Percentiles rank a stretch among this genome's conserved stretches.
These are phyloP conservation scores for Pseudeuparius sepicola DNA, from an alignment of 2,888 invertebrate genomes.

Conservation along the genomic window DNA sequence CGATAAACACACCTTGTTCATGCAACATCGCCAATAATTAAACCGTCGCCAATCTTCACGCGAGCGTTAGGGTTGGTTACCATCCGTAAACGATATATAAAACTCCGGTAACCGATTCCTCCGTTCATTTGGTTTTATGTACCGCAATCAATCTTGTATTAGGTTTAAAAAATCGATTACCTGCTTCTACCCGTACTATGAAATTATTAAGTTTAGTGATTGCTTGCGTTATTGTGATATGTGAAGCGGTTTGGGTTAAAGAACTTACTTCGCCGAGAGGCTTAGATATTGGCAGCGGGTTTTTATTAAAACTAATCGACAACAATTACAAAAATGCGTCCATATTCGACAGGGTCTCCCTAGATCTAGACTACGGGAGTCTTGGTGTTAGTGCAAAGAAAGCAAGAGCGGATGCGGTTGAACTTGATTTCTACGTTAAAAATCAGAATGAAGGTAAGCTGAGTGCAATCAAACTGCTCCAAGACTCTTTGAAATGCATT, in stretches of 20 bases:
- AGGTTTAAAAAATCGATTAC: too few relatives aligned
- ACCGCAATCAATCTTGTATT: too few relatives aligned
- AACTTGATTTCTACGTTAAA: constrained; percentile 28
- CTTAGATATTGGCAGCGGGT: constrained; percentile 28
- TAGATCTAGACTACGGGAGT: constrained; percentile 47
- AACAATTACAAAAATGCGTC: constrained; percentile 31
- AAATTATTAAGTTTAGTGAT: too few relatives aligned
- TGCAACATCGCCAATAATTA: too few relatives aligned
- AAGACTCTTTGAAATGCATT: too few relatives aligned
- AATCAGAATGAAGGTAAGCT: constrained; percentile 28
- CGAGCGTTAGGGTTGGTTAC: constrained; percentile 39
- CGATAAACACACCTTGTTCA: too few relatives aligned
- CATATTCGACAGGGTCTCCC: constrained; percentile 43
- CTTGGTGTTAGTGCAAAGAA: constrained; percentile 45
- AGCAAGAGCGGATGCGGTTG: constrained; percentile 40
- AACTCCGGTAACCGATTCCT: constrained; percentile 19
- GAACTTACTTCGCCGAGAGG: constrained; percentile 29
- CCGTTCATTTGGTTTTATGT: constrained; percentile 24
- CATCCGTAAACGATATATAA: constrained; percentile 34
- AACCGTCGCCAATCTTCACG: too few relatives aligned
- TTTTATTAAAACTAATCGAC: constrained; percentile 29
- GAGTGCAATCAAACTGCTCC: background rate
- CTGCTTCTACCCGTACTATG: too few relatives aligned
- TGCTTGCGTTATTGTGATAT: too few relatives aligned
- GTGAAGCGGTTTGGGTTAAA: constrained; percentile 28